phyloP scores from a whole-genome alignment of 2,797 vertebrate species.

The Thamnophis elegans region DNA sequence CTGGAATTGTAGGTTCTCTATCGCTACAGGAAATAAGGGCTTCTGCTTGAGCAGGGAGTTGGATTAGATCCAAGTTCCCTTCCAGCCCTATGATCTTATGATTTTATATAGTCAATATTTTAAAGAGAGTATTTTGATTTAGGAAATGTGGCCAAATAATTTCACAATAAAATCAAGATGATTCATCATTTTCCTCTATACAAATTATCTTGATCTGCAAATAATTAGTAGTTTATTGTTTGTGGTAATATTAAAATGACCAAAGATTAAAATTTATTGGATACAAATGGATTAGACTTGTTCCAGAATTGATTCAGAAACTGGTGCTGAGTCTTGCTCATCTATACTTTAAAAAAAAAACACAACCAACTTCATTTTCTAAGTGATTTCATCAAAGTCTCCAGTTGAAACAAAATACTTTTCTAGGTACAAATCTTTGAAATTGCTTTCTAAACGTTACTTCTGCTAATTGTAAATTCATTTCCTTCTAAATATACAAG shows the following conservation, averaged over 20 bases:
- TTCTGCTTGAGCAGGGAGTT: background rate
- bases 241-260: background rate
- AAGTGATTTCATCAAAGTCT: background rate
- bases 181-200: background rate
- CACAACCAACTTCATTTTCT: background rate
- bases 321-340: background rate
- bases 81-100: background rate
- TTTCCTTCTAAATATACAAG: background rate
- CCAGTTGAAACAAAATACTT: background rate
- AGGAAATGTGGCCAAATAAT: background rate
- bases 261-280: background rate
- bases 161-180: background rate
- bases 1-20: background rate
- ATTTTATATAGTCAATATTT: background rate
- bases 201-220: background rate
- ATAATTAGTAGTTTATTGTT: background rate
- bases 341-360: background rate
- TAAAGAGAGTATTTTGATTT: too few species aligned
- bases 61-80: background rate
- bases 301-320: background rate
- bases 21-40: background rate
- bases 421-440: background rate
- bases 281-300: background rate
- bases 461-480: background rate
- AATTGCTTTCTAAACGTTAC: background rate